phyloP scores from a whole-genome alignment of 2,113 vertebrate species.

The Eurypyga helias region DNA sequence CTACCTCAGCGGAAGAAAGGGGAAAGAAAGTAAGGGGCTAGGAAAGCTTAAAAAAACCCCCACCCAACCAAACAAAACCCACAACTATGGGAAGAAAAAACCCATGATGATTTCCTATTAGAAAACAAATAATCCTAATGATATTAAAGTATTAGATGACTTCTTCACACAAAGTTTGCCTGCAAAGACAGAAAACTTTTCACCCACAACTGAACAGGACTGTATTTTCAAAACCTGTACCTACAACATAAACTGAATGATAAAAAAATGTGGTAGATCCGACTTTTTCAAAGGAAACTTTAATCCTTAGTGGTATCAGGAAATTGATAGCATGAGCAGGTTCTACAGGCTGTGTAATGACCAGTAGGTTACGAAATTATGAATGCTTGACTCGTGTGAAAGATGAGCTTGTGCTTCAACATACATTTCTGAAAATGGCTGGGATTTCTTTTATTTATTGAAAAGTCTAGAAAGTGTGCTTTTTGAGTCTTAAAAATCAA shows the following conservation, averaged over 20 bases:
- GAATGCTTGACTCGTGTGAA: not conserved
- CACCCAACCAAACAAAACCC: not conserved
- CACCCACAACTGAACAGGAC: not conserved
- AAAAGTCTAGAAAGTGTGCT: not conserved
- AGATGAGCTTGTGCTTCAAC: not conserved
- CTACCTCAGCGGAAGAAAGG: rapidly evolving
- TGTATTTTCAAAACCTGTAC: not conserved
- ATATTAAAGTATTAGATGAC: not conserved
- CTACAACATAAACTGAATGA: not conserved
- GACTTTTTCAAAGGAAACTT: not conserved
- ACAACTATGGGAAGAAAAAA: not conserved
- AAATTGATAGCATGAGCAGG: not conserved
- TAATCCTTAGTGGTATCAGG: not conserved
- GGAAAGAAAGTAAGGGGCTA: too few species aligned
- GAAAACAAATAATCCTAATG: not conserved
- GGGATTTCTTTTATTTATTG: not conserved
- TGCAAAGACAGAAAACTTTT: not conserved
- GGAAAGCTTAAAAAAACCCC: too few species aligned
- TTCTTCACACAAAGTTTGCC: not conserved
- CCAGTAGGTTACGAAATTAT: not conserved
- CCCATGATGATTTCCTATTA: not conserved
- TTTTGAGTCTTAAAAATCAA: not conserved
- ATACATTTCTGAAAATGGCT: not conserved
- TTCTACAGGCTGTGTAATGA: not conserved
- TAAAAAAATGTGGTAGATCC: not conserved